Evolutionary conservation across 2,113 vertebrate genomes (phyloP), one percentile per base, ranked within the genome.

Genomic region (Diphyllodes magnificus): DNA sequence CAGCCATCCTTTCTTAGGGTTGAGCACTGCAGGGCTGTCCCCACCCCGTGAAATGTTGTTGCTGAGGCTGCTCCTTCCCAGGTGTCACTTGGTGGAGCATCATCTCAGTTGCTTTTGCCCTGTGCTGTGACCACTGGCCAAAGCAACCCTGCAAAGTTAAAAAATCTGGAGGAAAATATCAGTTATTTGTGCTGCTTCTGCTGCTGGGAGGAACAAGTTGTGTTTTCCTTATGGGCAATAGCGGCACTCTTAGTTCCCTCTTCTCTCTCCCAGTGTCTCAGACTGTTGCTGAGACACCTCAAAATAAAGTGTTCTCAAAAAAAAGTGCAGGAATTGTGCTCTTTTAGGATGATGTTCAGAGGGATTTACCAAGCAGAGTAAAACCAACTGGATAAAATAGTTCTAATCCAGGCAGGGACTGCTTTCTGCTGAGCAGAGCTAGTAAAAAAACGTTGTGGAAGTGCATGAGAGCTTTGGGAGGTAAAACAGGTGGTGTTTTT

Each of bases 111-210:
- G 56, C 18, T 13, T 37, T 44, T 24, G 7, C 23, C 27, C 42
- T 45, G 16, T 1, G 4, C 31, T 51, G 47, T 1, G 1, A 53
- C 18, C 64, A 44, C 39, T 49, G 40, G 71, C 54, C 45, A 35
- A 60, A 49, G 44, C 0, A 11, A 37, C 30, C 15, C 40, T 0
- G 0, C 2, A 4, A 17, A 59, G 3, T 49, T 59, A 25, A 28
- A 35, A 66, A 53, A 7, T 49, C 33, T 54, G 17, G 39, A 47
- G 24, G 47, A 78, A 78, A 70, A 4, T 5, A 45, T 2, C n/a
- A n/a, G 12, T 30, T 69, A 13, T 13, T 45, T 60, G 27, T 60
- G 33, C 27, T 60, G 17, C 5, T 60, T 37, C 70, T 69, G 31
- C 39, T 9, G 5, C n/a, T 54, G 60, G 14, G 25, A 78, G 50